Conservation (phyloP, 2,888 invertebrate genomes). For the Panorpa germanica region DNA sequence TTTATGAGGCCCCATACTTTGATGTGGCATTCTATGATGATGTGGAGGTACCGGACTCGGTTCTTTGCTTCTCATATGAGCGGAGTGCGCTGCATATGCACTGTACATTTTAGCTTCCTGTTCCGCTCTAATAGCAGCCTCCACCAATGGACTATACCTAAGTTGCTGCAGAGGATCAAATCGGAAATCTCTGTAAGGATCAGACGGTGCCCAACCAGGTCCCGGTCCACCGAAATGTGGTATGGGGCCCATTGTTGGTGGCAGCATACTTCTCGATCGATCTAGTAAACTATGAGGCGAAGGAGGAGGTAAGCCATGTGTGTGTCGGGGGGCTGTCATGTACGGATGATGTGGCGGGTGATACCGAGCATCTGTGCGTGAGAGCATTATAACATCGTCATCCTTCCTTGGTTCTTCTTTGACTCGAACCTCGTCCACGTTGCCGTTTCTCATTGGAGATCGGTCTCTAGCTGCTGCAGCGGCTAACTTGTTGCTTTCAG, state of each 20-base stretch:
- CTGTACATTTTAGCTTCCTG: slow-evolving; percentile 62
- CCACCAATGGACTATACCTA: slow-evolving; percentile 62
- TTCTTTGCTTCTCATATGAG: slow-evolving; percentile 23
- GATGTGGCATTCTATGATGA: slow-evolving; percentile 21
- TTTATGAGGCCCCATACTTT: slow-evolving; percentile 12
- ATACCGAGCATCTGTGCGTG: slow-evolving; percentile 24
- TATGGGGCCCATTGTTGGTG: slow-evolving; percentile 28
- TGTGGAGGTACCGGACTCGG: slow-evolving; percentile 23
- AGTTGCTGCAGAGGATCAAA: slow-evolving; percentile 44
- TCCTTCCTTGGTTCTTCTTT: slow-evolving; percentile 44
- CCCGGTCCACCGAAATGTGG: slow-evolving; percentile 38
- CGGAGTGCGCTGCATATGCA: slow-evolving; percentile 42
- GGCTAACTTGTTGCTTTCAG: slow-evolving; percentile 26
- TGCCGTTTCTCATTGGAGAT: slow-evolving; percentile 58
- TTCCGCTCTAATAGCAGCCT: slow-evolving; percentile 57
- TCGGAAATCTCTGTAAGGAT: slow-evolving; percentile 49
- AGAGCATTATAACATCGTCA: slow-evolving; percentile 29
- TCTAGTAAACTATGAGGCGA: slow-evolving; percentile 28
- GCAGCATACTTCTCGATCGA: slow-evolving; percentile 29
- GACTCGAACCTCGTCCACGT: slow-evolving; percentile 27
- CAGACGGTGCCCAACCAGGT: slow-evolving; percentile 30
- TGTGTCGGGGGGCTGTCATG: slow-evolving; percentile 23
- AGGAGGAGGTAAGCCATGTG: slow-evolving; percentile 28
- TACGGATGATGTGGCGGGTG: slow-evolving; percentile 35
- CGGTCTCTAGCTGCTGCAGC: slow-evolving; percentile 34